phyloP scores from a whole-genome alignment of 1,140 invertebrate species.

The Panonychus citri region DNA sequence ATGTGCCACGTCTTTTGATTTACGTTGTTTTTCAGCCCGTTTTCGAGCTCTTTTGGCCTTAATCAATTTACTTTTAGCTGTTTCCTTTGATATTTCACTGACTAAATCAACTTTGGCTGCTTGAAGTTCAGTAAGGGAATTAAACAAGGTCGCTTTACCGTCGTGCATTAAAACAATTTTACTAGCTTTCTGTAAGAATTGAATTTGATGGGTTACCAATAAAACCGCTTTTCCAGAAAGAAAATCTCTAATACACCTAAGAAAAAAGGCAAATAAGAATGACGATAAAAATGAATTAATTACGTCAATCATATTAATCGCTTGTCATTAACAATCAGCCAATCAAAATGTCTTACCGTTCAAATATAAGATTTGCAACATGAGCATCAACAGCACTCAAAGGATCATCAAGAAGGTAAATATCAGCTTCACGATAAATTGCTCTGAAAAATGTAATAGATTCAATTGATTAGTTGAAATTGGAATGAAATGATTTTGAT shows the following conservation, averaged over 20 bases:
- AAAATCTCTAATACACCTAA: constrained; percentile 20
- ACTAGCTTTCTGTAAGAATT: constrained; percentile 41
- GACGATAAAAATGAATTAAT: background rate
- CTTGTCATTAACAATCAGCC: background rate
- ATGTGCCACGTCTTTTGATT: too few species aligned
- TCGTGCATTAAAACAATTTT: constrained; percentile 50
- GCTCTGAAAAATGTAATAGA: background rate
- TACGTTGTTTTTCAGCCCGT: background rate
- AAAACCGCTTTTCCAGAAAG: constrained; percentile 39
- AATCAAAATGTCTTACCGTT: constrained; percentile 3
- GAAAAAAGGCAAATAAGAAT: background rate
- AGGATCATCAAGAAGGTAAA: constrained; percentile 18
- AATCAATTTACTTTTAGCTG: background rate
- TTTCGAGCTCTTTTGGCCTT: background rate
- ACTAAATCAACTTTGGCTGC: background rate
- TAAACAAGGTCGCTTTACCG: constrained; percentile 14
- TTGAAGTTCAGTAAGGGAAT: background rate
- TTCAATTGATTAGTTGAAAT: background rate
- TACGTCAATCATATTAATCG: background rate
- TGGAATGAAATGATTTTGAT: background rate
- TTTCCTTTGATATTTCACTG: background rate
- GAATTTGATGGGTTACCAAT: constrained; percentile 36
- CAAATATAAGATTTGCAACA: constrained; percentile 25
- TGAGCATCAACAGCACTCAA: constrained; percentile 28
- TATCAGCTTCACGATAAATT: constrained; percentile 2